phyloP scores from a whole-genome alignment of 2,888 invertebrate genomes.

The Ennomos fuscantarius region DNA sequence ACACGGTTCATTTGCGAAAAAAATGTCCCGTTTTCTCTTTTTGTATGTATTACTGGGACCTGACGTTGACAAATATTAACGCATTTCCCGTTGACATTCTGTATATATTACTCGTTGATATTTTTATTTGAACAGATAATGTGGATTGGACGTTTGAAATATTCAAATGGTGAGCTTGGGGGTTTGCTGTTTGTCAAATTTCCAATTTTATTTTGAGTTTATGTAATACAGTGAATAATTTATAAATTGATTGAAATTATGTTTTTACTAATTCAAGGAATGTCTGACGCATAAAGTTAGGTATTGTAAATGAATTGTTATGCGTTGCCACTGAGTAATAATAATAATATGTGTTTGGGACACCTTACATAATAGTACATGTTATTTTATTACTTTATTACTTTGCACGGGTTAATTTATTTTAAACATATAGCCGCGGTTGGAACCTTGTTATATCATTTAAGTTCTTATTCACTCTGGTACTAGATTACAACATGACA shows the following conservation, averaged over 20 bases:
- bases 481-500: no score
- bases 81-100: slow-evolving; percentile 72
- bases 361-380: no score
- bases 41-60: slow-evolving; percentile 61
- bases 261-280: no score
- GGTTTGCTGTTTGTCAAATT: slow-evolving; percentile 43
- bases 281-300: no score
- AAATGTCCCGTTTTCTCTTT: slow-evolving; percentile 75
- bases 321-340: no score
- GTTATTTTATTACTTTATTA: no score
- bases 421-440: no score
- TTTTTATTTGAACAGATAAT: slow-evolving; percentile 77
- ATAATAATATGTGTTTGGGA: no score
- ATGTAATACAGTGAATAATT: slow-evolving; percentile 6
- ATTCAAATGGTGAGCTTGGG: slow-evolving; percentile 42
- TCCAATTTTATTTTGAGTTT: slow-evolving; percentile 33
- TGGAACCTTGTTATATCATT: no score
- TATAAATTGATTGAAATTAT: slow-evolving; percentile 5
- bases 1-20: slow-evolving; percentile 83
- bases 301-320: no score
- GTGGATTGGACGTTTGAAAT: slow-evolving; percentile 66
- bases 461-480: no score
- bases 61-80: slow-evolving; percentile 83
- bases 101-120: slow-evolving; percentile 47
- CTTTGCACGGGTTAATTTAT: no score